Evolutionary conservation across 1,140 invertebrate species (phyloP), one percentile per base, ranked within the genome.

Genomic region (Linepithema humile): DNA sequence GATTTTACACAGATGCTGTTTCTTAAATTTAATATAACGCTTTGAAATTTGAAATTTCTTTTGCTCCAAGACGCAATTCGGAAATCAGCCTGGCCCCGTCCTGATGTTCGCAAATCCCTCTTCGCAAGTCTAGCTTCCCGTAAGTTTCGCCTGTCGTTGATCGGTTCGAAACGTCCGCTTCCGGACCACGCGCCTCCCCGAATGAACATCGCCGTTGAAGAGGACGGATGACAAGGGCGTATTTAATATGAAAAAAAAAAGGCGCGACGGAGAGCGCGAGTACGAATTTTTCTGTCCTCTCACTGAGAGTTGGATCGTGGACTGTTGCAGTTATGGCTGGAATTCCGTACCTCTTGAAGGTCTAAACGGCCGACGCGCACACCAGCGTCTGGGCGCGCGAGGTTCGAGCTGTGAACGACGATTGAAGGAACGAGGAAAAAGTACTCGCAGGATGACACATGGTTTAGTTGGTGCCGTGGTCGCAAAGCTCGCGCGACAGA

Each of bases 291-390:
- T 89, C 75, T 83, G 69, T 69, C 43, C 29, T 86, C 82, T 85
- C 50, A 88, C 83, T 87, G 89, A 88, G 84, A 83, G 70, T 88
- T 89, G 87, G 80, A 77, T 90, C 84, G 84, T 82, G 80, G 86
- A 90, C 89, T 45, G 91, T 94, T 94, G 87, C 93, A 94, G 94
- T 94, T 93, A 91, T 94, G 84, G 93, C 93, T 85, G 93, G 94
- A 62, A 89, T 94, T 69, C 93, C 93, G 57, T 94, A 94, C 86
- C 90, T 94, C 89, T 93, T 94, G 91, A 94, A 93, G 92, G 86
- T 94, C 84, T 94, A 94, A 86, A 85, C 70, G 78, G 72, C 26
- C 48, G 43, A 73, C 55, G 35, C 5, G 40, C 57, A 50, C 48
- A 70, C 35, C 64, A 29, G 35, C 48, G 48, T 80, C 35, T 69